phyloP scores from a whole-genome alignment of 2,888 invertebrate genomes.

The Eilema depressum region DNA sequence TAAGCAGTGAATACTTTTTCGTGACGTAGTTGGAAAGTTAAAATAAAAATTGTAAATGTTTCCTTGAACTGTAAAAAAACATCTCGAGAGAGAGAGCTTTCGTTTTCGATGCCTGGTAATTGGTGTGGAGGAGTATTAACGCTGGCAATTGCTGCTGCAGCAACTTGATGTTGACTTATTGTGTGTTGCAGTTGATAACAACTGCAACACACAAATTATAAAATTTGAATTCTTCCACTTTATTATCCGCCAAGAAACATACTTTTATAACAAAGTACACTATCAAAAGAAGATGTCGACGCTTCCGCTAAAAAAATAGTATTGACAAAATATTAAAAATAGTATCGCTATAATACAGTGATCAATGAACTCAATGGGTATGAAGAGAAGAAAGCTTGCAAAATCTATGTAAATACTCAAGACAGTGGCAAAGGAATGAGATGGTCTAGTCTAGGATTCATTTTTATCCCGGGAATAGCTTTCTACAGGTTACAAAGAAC shows the following conservation, averaged over 20 bases:
- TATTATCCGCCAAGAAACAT: not conserved
- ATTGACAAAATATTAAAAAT: not conserved
- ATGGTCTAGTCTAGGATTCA: not conserved
- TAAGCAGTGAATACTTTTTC: not conserved
- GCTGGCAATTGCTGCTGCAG: not conserved
- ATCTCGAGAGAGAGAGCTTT: slow-evolving; percentile 1
- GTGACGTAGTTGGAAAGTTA: not conserved
- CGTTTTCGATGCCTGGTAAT: slow-evolving; percentile 1
- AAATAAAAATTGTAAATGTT: not conserved
- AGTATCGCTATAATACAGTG: too few relatives aligned
- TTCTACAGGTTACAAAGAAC: not conserved
- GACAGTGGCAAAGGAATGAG: not conserved
- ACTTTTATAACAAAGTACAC: not conserved
- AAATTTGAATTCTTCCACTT: not conserved
- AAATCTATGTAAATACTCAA: too few relatives aligned
- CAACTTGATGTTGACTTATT: not conserved
- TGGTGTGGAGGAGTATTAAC: not conserved
- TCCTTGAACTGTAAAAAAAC: slow-evolving; percentile 5
- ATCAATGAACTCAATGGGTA: too few relatives aligned
- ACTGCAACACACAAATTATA: too few relatives aligned
- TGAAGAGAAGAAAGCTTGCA: too few relatives aligned
- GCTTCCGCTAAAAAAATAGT: not conserved
- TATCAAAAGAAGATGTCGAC: not conserved
- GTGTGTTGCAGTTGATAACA: not conserved
- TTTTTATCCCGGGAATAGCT: too few relatives aligned